These are phyloP conservation scores for Vipera latastei DNA, from an alignment of 2,797 vertebrate genomes.

Conservation along the genomic window DNA sequence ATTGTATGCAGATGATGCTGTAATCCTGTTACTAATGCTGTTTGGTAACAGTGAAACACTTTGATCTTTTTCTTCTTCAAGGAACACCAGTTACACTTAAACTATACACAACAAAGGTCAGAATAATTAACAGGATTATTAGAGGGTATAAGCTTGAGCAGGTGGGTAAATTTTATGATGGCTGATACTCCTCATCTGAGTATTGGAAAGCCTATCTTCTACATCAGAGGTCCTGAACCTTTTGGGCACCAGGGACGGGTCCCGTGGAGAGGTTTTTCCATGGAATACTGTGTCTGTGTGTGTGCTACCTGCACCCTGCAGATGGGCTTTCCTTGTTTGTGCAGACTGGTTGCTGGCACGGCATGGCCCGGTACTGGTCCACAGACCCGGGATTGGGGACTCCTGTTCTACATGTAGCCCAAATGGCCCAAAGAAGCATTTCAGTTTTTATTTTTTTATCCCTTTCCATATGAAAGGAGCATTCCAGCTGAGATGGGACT, in stretches of 20 bases:
- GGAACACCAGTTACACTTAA: neutral
- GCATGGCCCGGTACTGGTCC: no score
- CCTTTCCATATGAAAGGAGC: neutral
- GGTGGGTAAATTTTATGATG: neutral
- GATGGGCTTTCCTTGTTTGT: no score
- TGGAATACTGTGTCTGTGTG: no score
- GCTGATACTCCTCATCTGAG: neutral
- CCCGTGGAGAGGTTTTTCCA: no score
- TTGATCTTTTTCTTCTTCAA: neutral
- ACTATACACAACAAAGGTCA: neutral
- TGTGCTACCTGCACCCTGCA: no score
- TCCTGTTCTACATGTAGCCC: neutral
- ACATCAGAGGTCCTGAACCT: no score
- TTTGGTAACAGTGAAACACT: neutral
- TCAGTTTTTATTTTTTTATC: neutral
- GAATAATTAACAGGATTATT: neutral
- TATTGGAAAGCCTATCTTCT: neutral
- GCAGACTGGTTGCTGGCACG: no score
- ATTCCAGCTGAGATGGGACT: neutral
- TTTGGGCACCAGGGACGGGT: no score
- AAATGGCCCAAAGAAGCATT: neutral
- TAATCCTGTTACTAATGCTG: neutral
- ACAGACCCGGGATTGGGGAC: no score
- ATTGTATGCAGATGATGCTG: neutral
- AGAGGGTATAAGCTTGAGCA: neutral